phyloP scores from a whole-genome alignment of 2,797 vertebrate species.

The Enteromius argenteus region DNA sequence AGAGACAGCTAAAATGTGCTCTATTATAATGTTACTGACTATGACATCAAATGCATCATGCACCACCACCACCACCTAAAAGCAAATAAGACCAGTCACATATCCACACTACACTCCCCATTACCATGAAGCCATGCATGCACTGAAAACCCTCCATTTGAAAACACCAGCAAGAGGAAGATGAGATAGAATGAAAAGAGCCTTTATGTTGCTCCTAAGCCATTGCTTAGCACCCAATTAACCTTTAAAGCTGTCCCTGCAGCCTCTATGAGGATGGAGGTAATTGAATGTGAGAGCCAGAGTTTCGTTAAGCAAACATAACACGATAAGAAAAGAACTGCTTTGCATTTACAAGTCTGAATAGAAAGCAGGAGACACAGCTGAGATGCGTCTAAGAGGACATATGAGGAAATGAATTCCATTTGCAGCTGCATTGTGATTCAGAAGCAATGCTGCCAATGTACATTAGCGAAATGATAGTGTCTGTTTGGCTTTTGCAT shows the following conservation, averaged over 20 bases:
- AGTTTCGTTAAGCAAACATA: constrained; percentile 24
- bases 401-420: constrained; percentile 9
- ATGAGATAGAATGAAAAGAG: neutral
- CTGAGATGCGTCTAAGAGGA: constrained; percentile 27
- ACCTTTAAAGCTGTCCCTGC: constrained; percentile 21
- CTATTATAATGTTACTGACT: neutral
- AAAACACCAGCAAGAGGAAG: constrained; percentile 29
- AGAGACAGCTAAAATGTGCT: neutral
- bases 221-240: constrained; percentile 25
- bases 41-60: neutral
- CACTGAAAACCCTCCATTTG: constrained; percentile 14
- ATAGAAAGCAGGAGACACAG: constrained; percentile 23
- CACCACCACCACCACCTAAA: constrained; percentile 14
- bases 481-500: neutral
- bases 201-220: constrained; percentile 9
- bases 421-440: constrained; percentile 30
- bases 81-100: neutral
- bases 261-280: neutral
- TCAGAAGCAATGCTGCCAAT: constrained; percentile 41
- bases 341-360: constrained; percentile 25
- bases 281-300: constrained; percentile 23
- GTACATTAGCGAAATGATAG: constrained; percentile 1
- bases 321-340: constrained; percentile 31
- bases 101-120: neutral
- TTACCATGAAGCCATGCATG: constrained; percentile 22